Conservation (phyloP, 1,140 invertebrate species). For the Aphelenchoides besseyi region DNA sequence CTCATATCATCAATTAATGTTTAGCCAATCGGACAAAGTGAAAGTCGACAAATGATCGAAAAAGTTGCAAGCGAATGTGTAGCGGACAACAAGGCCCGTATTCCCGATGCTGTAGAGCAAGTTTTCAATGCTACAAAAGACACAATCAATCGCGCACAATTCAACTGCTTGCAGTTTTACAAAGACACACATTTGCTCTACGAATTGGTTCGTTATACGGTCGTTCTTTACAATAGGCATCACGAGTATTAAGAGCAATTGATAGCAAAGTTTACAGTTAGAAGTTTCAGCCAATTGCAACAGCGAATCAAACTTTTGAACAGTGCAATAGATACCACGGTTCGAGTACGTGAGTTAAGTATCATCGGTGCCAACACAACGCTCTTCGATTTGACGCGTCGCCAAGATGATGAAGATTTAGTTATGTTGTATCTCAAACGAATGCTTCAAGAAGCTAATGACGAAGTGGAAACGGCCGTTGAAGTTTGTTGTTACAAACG, state of each 20-base stretch:
- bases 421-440: slow-evolving; percentile 30
- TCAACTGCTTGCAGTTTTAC: slow-evolving; percentile 14
- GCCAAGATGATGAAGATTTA: slow-evolving; percentile 32
- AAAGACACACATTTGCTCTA: slow-evolving; percentile 30
- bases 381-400: slow-evolving; percentile 11
- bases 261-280: neutral
- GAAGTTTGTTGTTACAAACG: neutral
- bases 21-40: slow-evolving; percentile 21
- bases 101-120: slow-evolving; percentile 25
- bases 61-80: slow-evolving; percentile 34
- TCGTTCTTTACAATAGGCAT: slow-evolving; percentile 22
- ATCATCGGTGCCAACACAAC: slow-evolving; percentile 23
- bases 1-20: slow-evolving; percentile 20
- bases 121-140: slow-evolving; percentile 26
- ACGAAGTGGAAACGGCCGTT: slow-evolving; percentile 19
- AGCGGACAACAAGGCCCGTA: slow-evolving; percentile 21
- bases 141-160: slow-evolving; percentile 6
- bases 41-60: slow-evolving; percentile 28
- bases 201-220: slow-evolving; percentile 24
- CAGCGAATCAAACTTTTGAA: slow-evolving; percentile 29
- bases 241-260: slow-evolving; percentile 17
- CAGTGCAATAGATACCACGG: slow-evolving; percentile 22
- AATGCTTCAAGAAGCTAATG: slow-evolving; percentile 19
- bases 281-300: slow-evolving; percentile 19
- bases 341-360: slow-evolving; percentile 23